Base-by-base conservation (phyloP, 2,888 invertebrate genomes). In the Salticus scenicus region DNA sequence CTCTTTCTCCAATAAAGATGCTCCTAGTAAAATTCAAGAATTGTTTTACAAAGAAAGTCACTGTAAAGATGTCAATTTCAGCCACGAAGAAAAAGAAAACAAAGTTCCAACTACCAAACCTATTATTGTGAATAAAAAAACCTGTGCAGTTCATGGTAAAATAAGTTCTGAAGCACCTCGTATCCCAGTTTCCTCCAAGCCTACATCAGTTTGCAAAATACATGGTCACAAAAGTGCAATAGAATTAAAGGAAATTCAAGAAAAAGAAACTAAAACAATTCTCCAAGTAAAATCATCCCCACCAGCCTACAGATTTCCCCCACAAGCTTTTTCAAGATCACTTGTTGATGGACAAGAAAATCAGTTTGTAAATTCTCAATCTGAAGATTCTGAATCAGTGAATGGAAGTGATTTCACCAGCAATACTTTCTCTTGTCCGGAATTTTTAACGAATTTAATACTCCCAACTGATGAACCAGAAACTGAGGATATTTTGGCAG, bases 31-130 rank as follows among this genome's bases (percentile, higher is more conserved):
- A 69, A 63, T 78, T 1, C 74, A 85, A 67, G 86, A 80, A 20
- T 31, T 80, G 17, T 80, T 80, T 28, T 66, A 75, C 28, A 86
- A 86, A 67, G 86, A 79, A 75, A 80, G 73, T 28, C 51, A 47
- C 14, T 86, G 86, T 47, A 86, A 86, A 47, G 78, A 78, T 51
- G 74, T 86, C 8, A 86, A 86, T n/a, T 86, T 86, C 41, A 86
- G 63, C 37, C 37, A 75, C 27, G 42, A 42, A 1, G 71, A 79
- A 30, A 51, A 70, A 5, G 80, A 80, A 17, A 76, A 63, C 28
- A 86, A 86, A 17, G 30, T 47, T 5, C 63, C 80, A 27, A 86
- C 66, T 37, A 66, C 80, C 28, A 75, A 86, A 51, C 75, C 70
- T 33, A 71, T 86, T 8, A 80, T 86, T n/a, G 67, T 72, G 14